Percentiles rank a stretch among this genome's conserved stretches.
Conservation (phyloP, 1,140 invertebrate species). For the Drosophila lini region DNA sequence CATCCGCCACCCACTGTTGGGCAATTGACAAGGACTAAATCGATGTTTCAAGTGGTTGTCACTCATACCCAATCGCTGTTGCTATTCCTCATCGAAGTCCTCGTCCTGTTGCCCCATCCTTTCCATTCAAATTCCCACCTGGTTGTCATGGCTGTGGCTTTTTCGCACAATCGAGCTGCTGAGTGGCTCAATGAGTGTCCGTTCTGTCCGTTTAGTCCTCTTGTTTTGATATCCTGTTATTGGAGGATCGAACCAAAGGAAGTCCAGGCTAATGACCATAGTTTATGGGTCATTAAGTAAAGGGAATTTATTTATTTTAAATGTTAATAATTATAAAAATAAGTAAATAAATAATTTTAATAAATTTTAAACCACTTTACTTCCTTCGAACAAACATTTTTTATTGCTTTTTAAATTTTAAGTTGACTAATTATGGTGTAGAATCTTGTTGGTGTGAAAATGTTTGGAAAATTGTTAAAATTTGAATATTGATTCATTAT, state of each 20-base stretch:
- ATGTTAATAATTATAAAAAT: too few relatives aligned
- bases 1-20: slow-evolving; percentile 8
- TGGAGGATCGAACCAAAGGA: neutral
- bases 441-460: too few relatives aligned
- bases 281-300: neutral
- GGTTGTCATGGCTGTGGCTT: slow-evolving; percentile 37
- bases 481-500: too few relatives aligned
- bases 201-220: neutral
- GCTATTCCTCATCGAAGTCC: neutral
- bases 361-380: too few relatives aligned
- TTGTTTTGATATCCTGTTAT: slow-evolving; percentile 15
- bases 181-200: slow-evolving; percentile 25
- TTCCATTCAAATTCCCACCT: slow-evolving; percentile 9
- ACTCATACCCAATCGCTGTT: neutral
- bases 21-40: slow-evolving; percentile 45
- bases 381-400: too few relatives aligned
- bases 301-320: neutral
- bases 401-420: too few relatives aligned
- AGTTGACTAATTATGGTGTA: too few relatives aligned
- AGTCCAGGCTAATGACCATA: neutral
- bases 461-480: too few relatives aligned
- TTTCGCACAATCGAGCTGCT: slow-evolving; percentile 45
- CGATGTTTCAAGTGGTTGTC: slow-evolving; percentile 50
- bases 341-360: too few relatives aligned
- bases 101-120: neutral